Conservation (phyloP, 2,797 vertebrate species). For the Sternarchorhynchus goeldii region DNA sequence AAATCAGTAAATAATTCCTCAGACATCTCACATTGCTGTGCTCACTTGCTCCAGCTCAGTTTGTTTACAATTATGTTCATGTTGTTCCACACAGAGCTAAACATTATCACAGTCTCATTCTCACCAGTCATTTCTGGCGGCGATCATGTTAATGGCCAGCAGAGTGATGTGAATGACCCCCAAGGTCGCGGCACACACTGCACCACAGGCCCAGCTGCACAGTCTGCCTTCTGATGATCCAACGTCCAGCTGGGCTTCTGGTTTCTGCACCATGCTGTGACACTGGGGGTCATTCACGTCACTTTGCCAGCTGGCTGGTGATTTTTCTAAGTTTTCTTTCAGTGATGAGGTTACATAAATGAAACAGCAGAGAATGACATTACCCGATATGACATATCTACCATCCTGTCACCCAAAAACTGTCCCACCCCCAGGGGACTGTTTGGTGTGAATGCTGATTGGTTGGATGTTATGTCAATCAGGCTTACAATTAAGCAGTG, state of each 20-base stretch:
- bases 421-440: slow-evolving; percentile 8
- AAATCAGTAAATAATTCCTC: no score
- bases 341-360: slow-evolving; percentile 2
- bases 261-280: slow-evolving; percentile 11
- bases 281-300: slow-evolving; percentile 1
- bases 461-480: slow-evolving; percentile 39
- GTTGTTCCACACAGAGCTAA: no score
- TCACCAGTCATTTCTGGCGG: neutral
- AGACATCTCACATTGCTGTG: no score
- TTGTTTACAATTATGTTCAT: no score
- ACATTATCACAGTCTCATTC: no score
- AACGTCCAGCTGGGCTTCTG: slow-evolving; percentile 22
- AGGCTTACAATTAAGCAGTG: slow-evolving; percentile 35
- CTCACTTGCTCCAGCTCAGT: no score
- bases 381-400: slow-evolving; percentile 21
- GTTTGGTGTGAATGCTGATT: slow-evolving; percentile 29
- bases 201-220: slow-evolving; percentile 28
- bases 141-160: neutral
- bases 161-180: neutral
- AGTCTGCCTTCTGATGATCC: no score
- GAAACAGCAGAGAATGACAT: neutral
- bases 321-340: slow-evolving; percentile 4
- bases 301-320: neutral
- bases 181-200: neutral
- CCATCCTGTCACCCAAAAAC: slow-evolving; percentile 4